Evolutionary conservation across 1,140 invertebrate genomes (phyloP).

Genomic region (Metaphire vulgaris): DNA sequence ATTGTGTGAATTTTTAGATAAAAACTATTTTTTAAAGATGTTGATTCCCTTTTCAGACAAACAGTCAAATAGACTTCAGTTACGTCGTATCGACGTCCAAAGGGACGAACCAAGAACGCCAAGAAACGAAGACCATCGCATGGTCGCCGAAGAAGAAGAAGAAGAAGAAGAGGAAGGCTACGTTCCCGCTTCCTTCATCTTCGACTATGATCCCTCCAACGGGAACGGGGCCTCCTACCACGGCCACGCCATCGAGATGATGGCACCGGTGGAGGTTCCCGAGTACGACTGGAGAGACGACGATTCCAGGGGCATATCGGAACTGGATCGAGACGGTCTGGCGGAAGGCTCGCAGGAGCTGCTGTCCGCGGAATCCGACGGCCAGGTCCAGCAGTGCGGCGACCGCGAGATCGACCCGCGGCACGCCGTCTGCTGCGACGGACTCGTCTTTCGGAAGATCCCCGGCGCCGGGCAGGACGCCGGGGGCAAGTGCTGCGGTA

Average conservation of each 20-base stretch:
- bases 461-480: background rate
- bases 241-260: background rate
- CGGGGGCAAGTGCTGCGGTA: slow-evolving; percentile 13
- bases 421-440: slow-evolving; percentile 14
- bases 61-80: no score
- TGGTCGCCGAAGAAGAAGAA: no score
- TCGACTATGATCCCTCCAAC: background rate
- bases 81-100: no score
- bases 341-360: no score
- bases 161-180: background rate
- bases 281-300: background rate
- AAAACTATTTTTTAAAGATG: no score
- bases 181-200: background rate
- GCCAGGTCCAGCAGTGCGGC: background rate
- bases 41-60: no score
- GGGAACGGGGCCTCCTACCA: background rate
- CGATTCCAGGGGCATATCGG: background rate
- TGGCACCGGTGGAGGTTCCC: background rate
- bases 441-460: slow-evolving; percentile 13
- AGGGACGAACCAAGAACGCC: no score
- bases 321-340: background rate
- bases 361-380: background rate
- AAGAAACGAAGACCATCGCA: no score
- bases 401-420: background rate
- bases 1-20: no score